Conservation (phyloP, 2,113 vertebrate species). For the Scartelaos histophorus region DNA sequence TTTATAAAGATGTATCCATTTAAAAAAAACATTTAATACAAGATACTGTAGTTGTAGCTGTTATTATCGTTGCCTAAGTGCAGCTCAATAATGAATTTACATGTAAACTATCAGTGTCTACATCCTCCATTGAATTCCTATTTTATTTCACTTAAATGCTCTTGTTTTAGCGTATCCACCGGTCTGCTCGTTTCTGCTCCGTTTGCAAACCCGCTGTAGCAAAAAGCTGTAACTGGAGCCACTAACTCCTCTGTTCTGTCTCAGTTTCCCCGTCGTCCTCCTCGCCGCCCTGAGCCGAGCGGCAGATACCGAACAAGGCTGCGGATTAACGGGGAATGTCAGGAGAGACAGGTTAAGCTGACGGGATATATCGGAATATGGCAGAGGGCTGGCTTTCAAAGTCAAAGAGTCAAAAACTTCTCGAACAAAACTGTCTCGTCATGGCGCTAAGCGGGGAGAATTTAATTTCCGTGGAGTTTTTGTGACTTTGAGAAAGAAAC, state of each 20-base stretch:
- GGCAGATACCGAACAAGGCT: conserved; percentile 49
- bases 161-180: conserved; percentile 28
- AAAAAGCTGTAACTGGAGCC: conserved; percentile 42
- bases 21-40: too few species aligned
- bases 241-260: conserved; percentile 23
- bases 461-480: conserved; percentile 38
- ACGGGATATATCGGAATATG: conserved; percentile 44
- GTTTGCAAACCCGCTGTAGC: conserved; percentile 43
- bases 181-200: conserved; percentile 37
- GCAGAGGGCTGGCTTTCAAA: conserved; percentile 55
- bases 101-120: background rate
- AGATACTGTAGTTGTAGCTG: too few species aligned
- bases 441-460: conserved; percentile 25
- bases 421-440: conserved; percentile 21
- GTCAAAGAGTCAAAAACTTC: conserved; percentile 60
- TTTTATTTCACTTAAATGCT: conserved; percentile 1
- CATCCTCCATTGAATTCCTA: conserved; percentile 21
- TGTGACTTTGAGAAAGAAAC: conserved; percentile 35
- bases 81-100: background rate
- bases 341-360: conserved; percentile 54
- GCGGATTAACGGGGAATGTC: conserved; percentile 51
- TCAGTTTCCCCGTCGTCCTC: conserved; percentile 37
- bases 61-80: too few species aligned
- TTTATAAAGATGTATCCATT: too few species aligned
- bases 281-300: conserved; percentile 20